These are phyloP conservation scores for Phyllotis vaccarum DNA, from an alignment of 2,797 vertebrate genomes.

Conservation along the genomic window DNA sequence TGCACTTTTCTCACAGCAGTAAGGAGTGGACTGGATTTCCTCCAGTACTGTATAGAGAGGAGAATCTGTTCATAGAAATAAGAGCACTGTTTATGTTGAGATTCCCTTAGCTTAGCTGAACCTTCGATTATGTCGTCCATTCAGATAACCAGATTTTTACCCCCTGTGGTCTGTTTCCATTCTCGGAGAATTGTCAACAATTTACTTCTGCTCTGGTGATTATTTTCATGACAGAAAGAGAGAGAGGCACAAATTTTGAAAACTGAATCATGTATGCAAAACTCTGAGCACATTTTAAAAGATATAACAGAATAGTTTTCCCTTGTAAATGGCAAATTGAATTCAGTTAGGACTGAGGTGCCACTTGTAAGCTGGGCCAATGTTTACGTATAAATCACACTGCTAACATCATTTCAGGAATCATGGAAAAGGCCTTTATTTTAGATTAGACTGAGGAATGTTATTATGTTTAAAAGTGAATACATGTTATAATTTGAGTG, in stretches of 20 bases:
- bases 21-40: conserved; percentile 74
- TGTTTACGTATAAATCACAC: conserved; percentile 43
- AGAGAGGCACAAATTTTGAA: conserved; percentile 64
- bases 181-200: conserved; percentile 82
- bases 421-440: conserved; percentile 17
- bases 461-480: conserved; percentile 26
- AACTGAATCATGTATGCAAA: conserved; percentile 73
- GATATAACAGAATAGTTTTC: conserved; percentile 42
- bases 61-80: conserved; percentile 69
- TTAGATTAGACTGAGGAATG: conserved; percentile 30
- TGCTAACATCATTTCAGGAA: conserved; percentile 53
- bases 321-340: conserved; percentile 53
- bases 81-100: conserved; percentile 82
- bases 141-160: conserved; percentile 84
- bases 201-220: conserved; percentile 83
- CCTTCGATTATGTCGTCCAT: conserved; percentile 80
- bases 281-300: conserved; percentile 56
- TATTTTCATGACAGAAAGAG: conserved; percentile 76
- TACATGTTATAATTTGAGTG: conserved; percentile 51
- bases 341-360: conserved; percentile 22
- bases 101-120: conserved; percentile 78
- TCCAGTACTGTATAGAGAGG: conserved; percentile 75
- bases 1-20: conserved; percentile 82
- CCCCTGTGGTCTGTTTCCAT: conserved; percentile 82
- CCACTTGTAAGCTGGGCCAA: conserved; percentile 14